Evolutionary conservation across 2,888 invertebrate species (phyloP), one percentile per base, ranked within the genome.

Genomic region (Disparrhopalites patrizii): DNA sequence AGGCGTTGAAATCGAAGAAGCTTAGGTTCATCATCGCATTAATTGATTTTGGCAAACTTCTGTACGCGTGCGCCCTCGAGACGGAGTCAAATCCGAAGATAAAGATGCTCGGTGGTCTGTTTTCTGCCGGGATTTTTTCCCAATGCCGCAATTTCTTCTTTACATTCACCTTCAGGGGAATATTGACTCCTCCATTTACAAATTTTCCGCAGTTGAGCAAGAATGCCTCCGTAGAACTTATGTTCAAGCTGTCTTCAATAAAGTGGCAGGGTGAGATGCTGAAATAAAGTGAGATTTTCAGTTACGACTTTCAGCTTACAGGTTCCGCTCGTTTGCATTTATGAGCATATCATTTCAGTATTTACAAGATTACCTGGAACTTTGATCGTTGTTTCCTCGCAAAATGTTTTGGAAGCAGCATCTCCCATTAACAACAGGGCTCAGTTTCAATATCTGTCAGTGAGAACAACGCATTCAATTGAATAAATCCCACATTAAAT

Each of bases 21-120:
- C 83, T 85, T 65, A 85, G 85, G 20, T 85, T 83, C 23, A 27
- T 36, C 40, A 94, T 80, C 77, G 85, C 86, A n/a, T 82, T 79
- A 1, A 84, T 81, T 0, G 91, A 91, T 76, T 84, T 82, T 0
- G 87, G 87, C 86, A 93, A 86, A 15, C 88, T 86, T 60, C 90
- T 82, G 25, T 85, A 82, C 55, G 90, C 83, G 77, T 92, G 90
- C 36, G 89, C 80, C 63, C 91, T 80, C 0, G 93, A 93, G 75
- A 93, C 86, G 52, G 91, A 90, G 77, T 93, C 92, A 75, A 94
- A 86, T 38, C 93, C 93, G 25, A 94, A 78, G 77, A 93, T 81
- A 27, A 67, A 25, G 18, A 67, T 36, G 31, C 43, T 67, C 23
- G 50, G 43, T 10, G 67, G 67, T 10, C 50, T 50, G 5, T 38